A percentile compares a stretch with the other conserved stretches of the same genome.
These are phyloP conservation scores for Trichoplusia ni DNA, from an alignment of 1,140 invertebrate genomes.

Conservation along the genomic window DNA sequence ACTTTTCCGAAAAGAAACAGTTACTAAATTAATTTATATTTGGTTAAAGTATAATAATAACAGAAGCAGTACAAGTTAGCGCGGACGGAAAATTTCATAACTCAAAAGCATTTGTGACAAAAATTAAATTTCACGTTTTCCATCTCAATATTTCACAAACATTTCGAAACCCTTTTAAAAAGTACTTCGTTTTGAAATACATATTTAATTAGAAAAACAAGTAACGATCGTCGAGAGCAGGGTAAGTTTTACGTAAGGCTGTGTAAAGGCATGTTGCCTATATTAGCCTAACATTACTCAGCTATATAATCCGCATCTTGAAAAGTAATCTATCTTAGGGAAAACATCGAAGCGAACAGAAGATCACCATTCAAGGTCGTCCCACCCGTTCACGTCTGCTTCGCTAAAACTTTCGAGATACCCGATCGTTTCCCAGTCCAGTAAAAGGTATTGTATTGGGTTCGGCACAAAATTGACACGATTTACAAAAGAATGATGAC, in stretches of 20 bases:
- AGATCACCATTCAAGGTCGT: constrained; percentile 17
- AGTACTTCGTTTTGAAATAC: not conserved
- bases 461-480: constrained; percentile 6
- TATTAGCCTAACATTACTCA: constrained; percentile 15
- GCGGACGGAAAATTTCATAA: not conserved
- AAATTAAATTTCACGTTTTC: constrained; percentile 12
- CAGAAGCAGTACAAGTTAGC: not conserved
- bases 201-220: constrained; percentile 1
- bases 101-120: not conserved
- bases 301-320: constrained; percentile 17
- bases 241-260: constrained; percentile 1
- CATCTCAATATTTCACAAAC: not conserved
- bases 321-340: constrained; percentile 29
- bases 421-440: constrained; percentile 1
- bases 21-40: no score
- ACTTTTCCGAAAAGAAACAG: no score
- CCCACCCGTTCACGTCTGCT: not conserved
- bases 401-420: constrained; percentile 5
- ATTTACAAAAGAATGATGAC: not conserved
- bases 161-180: not conserved
- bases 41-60: not conserved
- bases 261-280: not conserved
- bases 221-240: not conserved
- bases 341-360: constrained; percentile 23
- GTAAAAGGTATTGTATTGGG: constrained; percentile 9